phyloP scores from a whole-genome alignment of 2,888 invertebrate genomes.

The Antheraea yamamai region DNA sequence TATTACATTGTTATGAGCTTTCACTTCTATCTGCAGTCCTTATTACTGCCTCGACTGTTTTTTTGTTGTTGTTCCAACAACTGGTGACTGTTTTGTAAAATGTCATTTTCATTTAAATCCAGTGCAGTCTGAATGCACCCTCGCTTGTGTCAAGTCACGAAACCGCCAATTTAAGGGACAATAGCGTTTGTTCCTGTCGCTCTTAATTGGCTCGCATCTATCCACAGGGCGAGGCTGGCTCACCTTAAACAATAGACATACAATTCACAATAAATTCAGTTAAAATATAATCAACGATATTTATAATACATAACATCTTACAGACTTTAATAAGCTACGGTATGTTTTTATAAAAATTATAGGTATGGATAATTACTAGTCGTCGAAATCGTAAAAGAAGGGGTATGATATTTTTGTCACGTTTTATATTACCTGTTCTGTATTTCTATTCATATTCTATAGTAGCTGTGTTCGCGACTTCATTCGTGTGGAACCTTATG shows the following conservation, averaged over 20 bases:
- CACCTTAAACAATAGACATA: slow-evolving; percentile 4
- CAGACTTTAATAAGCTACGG: neutral
- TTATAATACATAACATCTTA: neutral
- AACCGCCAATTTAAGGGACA: slow-evolving; percentile 7
- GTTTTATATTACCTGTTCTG: too few relatives aligned
- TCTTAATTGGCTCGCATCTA: slow-evolving; percentile 8
- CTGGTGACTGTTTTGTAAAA: neutral
- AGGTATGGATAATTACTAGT: neutral
- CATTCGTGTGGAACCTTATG: too few relatives aligned
- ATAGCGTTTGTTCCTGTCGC: slow-evolving; percentile 1
- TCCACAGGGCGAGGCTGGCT: neutral
- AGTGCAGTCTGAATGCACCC: neutral
- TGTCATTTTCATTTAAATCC: neutral
- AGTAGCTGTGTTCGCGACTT: too few relatives aligned
- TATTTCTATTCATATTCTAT: too few relatives aligned
- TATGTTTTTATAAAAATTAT: neutral
- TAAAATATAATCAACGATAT: neutral
- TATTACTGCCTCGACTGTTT: too few relatives aligned
- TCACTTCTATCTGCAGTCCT: too few relatives aligned
- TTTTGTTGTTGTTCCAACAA: too few relatives aligned
- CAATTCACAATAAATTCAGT: neutral
- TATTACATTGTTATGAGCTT: too few relatives aligned
- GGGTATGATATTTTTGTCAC: too few relatives aligned
- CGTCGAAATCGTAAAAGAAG: too few relatives aligned
- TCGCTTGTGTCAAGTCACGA: neutral